phyloP scores from a whole-genome alignment of 1,140 invertebrate species.

The Euglossa dilemma region DNA sequence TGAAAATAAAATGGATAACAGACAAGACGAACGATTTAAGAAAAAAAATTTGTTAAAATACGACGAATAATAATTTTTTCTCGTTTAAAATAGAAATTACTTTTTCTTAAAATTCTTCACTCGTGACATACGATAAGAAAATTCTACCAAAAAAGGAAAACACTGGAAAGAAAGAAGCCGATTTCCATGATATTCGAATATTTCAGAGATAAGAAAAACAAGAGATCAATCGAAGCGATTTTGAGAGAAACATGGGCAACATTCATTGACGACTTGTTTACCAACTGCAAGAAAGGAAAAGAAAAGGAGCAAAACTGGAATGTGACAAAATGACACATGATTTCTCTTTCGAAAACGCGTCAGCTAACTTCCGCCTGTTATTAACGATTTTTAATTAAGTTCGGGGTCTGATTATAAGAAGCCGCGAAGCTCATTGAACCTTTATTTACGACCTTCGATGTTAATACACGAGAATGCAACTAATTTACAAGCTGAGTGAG shows the following conservation, averaged over 20 bases:
- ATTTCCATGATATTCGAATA: background rate
- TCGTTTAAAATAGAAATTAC: background rate
- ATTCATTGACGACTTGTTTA: background rate
- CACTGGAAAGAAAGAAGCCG: too few species aligned
- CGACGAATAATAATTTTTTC: background rate
- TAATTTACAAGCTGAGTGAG: slow-evolving; percentile 13
- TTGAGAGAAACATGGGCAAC: background rate
- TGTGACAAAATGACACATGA: background rate
- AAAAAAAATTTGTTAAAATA: background rate
- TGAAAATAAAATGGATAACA: too few species aligned
- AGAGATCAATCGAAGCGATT: background rate
- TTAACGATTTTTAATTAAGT: slow-evolving; percentile 21
- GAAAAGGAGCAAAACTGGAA: background rate
- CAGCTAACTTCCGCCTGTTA: background rate
- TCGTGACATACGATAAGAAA: background rate
- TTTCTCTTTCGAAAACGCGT: slow-evolving; percentile 1
- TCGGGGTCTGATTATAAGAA: slow-evolving; percentile 10
- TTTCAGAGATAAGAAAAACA: too few species aligned
- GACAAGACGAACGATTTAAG: background rate
- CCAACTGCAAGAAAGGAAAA: background rate
- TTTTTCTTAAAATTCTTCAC: background rate
- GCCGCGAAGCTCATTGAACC: slow-evolving; percentile 7
- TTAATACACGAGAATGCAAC: slow-evolving; percentile 17
- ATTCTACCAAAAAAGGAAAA: background rate
- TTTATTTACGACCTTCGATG: slow-evolving; percentile 9